Base-by-base conservation (phyloP, 2,797 vertebrate species). In the Pseudocheirus occidentalis region DNA sequence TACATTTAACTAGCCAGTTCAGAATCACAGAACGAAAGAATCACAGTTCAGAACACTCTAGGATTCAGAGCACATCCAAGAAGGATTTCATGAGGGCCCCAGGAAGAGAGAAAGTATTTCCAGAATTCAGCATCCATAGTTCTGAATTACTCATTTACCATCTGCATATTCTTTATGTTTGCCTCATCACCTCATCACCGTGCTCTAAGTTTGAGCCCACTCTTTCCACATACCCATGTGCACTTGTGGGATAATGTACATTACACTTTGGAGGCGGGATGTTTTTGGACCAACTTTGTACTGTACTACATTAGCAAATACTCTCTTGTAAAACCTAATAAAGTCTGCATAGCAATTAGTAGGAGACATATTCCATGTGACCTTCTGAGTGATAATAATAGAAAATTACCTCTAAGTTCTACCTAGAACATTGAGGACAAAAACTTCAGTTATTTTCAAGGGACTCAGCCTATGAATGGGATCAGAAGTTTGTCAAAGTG, bases 21-120 rank as follows among this genome's bases (percentile, higher is more conserved):
- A 81, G 73, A 40, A 46, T 81, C 21, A 9, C 16, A 81, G 2
- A 81, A 13, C 10, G 21, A 46, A 81, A 81, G 5, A 81, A 9
- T 40, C 2, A 73, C 0, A 18, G 1, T 40, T n/a, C 5, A 40
- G 34, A 10, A 18, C 5, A 21, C 11, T 59, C 4, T 0, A 24
- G 40, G 18, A 81, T 81, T 81, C 18, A 46, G 73, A 81, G 6
- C n/a, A 24, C 34, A 46, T 81, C n/a, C 4, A 81, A 81, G 40
- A 81, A 81, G 18, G 40, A 46, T 46, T 24, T 46, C 5, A 46
- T 24, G n/a, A 81, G 0, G n/a, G n/a, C 2, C 21, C 40, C 6
- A 40, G 40, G 73, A 81, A 46, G 21, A 7, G 16, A 29, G 16
- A 40, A 73, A 40, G n/a, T 18, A 46, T 21, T 46, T 40, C n/a